Conservation (phyloP, 2,888 invertebrate species). For the Pyralis farinalis region DNA sequence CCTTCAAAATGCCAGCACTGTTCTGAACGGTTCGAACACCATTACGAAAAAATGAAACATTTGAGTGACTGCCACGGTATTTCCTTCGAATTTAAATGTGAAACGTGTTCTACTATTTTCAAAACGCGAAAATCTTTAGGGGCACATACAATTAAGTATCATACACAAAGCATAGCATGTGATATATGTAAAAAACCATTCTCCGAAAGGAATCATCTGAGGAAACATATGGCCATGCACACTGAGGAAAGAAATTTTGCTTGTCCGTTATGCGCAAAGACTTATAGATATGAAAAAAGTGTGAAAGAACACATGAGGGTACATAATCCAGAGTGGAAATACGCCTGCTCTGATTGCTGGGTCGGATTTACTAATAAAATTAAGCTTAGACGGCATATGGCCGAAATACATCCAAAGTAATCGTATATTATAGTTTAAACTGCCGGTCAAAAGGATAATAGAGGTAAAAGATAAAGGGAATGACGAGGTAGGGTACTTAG, state of each 20-base stretch:
- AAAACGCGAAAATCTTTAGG: constrained; percentile 20
- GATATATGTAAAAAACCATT: constrained; percentile 25
- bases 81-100: constrained; percentile 17
- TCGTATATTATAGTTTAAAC: too few species aligned
- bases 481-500: too few species aligned
- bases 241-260: constrained; percentile 20
- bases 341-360: constrained; percentile 20
- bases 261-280: constrained; percentile 23
- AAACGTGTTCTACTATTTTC: constrained; percentile 16
- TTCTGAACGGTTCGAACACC: constrained; percentile 21
- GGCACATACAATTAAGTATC: constrained; percentile 20
- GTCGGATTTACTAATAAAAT: constrained; percentile 20
- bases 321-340: constrained; percentile 27
- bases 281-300: constrained; percentile 25
- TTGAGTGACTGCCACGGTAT: constrained; percentile 20
- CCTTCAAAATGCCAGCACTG: constrained; percentile 25
- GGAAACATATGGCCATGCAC: constrained; percentile 25
- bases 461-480: too few species aligned
- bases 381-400: constrained; percentile 21
- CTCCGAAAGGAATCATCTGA: constrained; percentile 19
- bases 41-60: constrained; percentile 25
- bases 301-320: constrained; percentile 22
- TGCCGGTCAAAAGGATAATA: too few species aligned
- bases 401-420: constrained; percentile 8
- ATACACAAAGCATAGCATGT: constrained; percentile 22